Conservation (phyloP, 2,797 vertebrate species). For the Helarctos malayanus region DNA sequence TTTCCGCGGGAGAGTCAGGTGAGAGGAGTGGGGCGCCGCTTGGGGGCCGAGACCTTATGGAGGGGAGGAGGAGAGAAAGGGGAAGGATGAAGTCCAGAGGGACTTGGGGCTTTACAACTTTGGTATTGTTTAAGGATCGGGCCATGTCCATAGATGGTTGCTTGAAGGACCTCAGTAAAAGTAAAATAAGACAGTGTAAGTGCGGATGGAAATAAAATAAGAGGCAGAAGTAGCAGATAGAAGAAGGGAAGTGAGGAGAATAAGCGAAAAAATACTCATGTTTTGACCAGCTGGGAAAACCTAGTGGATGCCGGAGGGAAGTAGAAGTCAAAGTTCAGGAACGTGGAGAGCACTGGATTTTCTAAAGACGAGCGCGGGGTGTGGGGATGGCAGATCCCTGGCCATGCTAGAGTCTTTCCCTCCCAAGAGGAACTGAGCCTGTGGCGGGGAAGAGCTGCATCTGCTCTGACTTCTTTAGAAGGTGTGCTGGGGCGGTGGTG, state of each 20-base stretch:
- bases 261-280: neutral
- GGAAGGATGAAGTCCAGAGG: neutral
- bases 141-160: neutral
- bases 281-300: slow-evolving; percentile 21
- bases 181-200: slow-evolving; percentile 42
- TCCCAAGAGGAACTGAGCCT: neutral
- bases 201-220: neutral
- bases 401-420: neutral
- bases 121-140: neutral
- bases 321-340: slow-evolving; percentile 27
- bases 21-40: slow-evolving; percentile 80
- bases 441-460: neutral
- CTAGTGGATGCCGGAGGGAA: neutral
- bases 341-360: neutral
- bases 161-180: neutral
- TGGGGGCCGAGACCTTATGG: neutral
- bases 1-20: slow-evolving; percentile 94
- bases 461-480: slow-evolving; percentile 7
- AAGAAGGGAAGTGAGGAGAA: neutral
- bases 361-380: neutral
- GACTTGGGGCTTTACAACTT: slow-evolving; percentile 53
- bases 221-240: neutral
- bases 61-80: no score
- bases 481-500: neutral
- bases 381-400: neutral